Base-by-base conservation (phyloP, 2,113 vertebrate genomes). In the Anhinga anhinga region DNA sequence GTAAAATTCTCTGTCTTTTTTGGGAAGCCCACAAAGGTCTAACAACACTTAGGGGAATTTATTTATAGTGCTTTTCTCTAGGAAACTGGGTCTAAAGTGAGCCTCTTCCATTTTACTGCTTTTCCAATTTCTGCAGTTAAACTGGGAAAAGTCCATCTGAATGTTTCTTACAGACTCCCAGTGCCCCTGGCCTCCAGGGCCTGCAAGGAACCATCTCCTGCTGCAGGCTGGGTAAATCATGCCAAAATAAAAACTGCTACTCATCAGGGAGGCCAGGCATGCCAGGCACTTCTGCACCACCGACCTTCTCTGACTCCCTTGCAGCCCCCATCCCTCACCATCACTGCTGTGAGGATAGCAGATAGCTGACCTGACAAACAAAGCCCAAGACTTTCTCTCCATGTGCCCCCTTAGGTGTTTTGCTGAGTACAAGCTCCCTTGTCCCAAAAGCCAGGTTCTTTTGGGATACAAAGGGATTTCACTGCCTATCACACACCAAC, bases 81-180 rank as follows among this genome's bases (percentile, higher is more conserved):
- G 92, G 83, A 88, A 96, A 94, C 89, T 56, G 34, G 62, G 91
- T 66, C 86, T 87, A 96, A 94, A 96, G 80, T 36, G 17, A 95
- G 73, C 56, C 91, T 96, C 47, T 77, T 92, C 91, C 63, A 53
- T 92, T 98, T 97, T 98, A 98, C 80, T 89, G 93, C 90, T 98
- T 98, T 97, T 98, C 88, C 96, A 83, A 92, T 97, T 95, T 95
- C 95, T 93, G 61, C 88, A 77, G 32, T 98, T 98, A 98, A 96
- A 92, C 62, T 80, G 18, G 67, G 93, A 86, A 89, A 90, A 88
- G 87, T 56, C 96, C 92, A 50, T 86, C 94, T 93, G 94, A 97
- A 73, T 55, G 50, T 86, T 90, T 96, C 67, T 77, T 73, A 82
- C 82, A 91, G 61, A 67, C n/a, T 82, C 67, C 71, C 59, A 59